phyloP scores from a whole-genome alignment of 2,888 invertebrate genomes.

The Abscondita cerata region DNA sequence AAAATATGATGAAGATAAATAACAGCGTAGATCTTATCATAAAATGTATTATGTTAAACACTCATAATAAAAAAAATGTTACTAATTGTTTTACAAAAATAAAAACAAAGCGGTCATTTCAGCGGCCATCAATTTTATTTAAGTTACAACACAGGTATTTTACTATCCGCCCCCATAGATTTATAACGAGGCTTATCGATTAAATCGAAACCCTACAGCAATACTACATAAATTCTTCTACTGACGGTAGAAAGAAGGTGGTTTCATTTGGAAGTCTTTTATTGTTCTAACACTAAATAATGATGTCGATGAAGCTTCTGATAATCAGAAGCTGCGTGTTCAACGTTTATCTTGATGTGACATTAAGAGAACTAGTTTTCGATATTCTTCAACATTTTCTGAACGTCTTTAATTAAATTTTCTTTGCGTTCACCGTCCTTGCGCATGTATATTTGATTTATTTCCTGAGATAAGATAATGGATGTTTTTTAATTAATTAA shows the following conservation, averaged over 20 bases:
- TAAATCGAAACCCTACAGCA: slow-evolving; percentile 39
- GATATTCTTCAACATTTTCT: slow-evolving; percentile 9
- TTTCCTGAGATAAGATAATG: background rate
- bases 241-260: slow-evolving; percentile 46
- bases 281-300: slow-evolving; percentile 50
- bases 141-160: background rate
- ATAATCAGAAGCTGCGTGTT: slow-evolving; percentile 45
- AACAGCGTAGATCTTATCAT: no score
- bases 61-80: no score
- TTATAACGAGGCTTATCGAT: slow-evolving; percentile 47
- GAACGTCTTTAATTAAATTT: slow-evolving; percentile 7
- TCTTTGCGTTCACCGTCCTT: background rate
- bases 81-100: no score
- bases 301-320: slow-evolving; percentile 47
- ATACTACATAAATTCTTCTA: slow-evolving; percentile 44
- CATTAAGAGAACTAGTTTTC: slow-evolving; percentile 30
- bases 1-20: no score
- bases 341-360: slow-evolving; percentile 40
- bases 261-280: slow-evolving; percentile 42
- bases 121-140: slow-evolving; percentile 5
- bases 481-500: background rate
- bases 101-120: background rate
- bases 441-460: background rate
- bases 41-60: no score
- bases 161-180: slow-evolving; percentile 39